These are phyloP conservation scores for Thereva nobilitata DNA, from an alignment of 2,888 invertebrate genomes.

Conservation along the genomic window DNA sequence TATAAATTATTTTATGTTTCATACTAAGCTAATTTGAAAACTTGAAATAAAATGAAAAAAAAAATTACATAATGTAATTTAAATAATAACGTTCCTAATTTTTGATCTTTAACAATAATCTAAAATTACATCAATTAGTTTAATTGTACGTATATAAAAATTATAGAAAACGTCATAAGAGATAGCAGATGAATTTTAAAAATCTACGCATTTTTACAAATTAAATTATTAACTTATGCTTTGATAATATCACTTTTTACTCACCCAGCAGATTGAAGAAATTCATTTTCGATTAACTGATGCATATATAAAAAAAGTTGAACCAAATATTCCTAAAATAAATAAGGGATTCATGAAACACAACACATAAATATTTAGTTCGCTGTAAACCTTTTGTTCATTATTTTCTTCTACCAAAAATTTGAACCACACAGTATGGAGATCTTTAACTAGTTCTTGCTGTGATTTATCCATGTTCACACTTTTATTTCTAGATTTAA, in stretches of 20 bases:
- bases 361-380: not conserved
- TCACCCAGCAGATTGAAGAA: slow-evolving; percentile 15
- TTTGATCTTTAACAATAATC: not conserved
- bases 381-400: slow-evolving; percentile 22
- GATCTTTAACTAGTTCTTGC: slow-evolving; percentile 3
- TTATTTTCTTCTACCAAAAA: slow-evolving; percentile 23
- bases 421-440: slow-evolving; percentile 29
- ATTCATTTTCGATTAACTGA: slow-evolving; percentile 46
- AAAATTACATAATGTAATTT: no score
- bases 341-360: not conserved
- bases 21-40: no score
- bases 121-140: not conserved
- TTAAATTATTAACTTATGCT: not conserved
- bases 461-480: slow-evolving; percentile 13
- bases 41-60: no score
- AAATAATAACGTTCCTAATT: no score
- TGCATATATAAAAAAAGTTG: slow-evolving; percentile 52
- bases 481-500: not conserved
- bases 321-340: slow-evolving; percentile 51
- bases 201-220: not conserved
- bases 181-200: not conserved
- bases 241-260: not conserved
- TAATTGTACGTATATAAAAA: not conserved
- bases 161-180: not conserved
- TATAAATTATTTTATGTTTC: no score